A percentile compares a stretch with the other conserved stretches of the same genome.
Conservation (phyloP, 2,888 invertebrate species). For the Eupithecia dodoneata region DNA sequence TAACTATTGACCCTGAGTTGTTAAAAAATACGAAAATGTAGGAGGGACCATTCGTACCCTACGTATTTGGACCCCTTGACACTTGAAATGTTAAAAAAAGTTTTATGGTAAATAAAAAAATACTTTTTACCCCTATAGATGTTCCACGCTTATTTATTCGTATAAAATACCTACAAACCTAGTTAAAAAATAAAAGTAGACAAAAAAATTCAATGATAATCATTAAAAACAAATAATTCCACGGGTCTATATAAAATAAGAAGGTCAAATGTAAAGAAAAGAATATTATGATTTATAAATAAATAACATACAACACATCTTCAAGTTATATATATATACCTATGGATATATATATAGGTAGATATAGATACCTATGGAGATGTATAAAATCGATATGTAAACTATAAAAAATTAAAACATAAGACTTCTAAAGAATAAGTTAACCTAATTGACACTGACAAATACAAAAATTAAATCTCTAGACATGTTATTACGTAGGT, state of each 20-base stretch:
- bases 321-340: background rate
- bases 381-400: too few relatives aligned
- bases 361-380: too few relatives aligned
- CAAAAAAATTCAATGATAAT: background rate
- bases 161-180: too few relatives aligned
- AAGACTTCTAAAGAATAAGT: too few relatives aligned
- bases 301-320: background rate
- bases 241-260: background rate
- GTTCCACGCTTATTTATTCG: background rate
- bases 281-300: background rate
- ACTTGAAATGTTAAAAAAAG: background rate
- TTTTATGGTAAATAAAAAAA: background rate
- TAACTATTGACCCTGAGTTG: slow-evolving; percentile 14
- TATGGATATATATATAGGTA: too few relatives aligned
- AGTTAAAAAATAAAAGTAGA: background rate
- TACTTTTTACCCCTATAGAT: background rate
- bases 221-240: background rate
- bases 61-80: slow-evolving; percentile 13
- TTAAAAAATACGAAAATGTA: slow-evolving; percentile 18
- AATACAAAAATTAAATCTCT: too few relatives aligned
- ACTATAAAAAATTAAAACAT: too few relatives aligned
- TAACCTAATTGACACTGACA: too few relatives aligned
- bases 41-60: slow-evolving; percentile 3
- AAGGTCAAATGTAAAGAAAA: background rate
- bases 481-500: too few relatives aligned